Conservation (phyloP, 2,888 invertebrate genomes). For the Dendrolimus pini region DNA sequence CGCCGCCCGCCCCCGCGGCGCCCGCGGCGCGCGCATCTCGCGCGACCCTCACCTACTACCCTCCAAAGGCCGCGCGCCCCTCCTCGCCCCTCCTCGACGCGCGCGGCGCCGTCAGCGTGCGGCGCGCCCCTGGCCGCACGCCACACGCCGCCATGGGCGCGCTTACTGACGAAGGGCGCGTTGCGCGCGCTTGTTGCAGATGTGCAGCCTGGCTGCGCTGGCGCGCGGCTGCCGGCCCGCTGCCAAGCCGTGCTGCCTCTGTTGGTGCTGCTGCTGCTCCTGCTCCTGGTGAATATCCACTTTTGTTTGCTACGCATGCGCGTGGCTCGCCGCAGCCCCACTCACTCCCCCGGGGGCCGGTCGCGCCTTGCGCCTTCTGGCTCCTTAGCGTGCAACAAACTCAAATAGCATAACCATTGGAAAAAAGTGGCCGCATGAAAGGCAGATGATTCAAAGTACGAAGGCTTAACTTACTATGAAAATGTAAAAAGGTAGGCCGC, state of each 20-base stretch:
- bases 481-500: too few species aligned
- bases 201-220: conserved; percentile 71
- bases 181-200: conserved; percentile 36
- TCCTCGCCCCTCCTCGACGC: background rate
- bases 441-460: too few species aligned
- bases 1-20: conserved; percentile 11
- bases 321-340: too few species aligned
- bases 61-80: conserved; percentile 35
- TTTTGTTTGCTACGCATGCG: too few species aligned
- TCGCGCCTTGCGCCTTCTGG: too few species aligned
- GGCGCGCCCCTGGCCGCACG: background rate
- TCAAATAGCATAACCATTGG: too few species aligned
- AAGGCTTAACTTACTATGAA: too few species aligned
- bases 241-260: conserved; percentile 75
- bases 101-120: conserved; percentile 1
- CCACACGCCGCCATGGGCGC: conserved; percentile 1
- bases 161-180: conserved; percentile 6
- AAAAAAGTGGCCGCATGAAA: too few species aligned
- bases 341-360: too few species aligned
- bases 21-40: conserved; percentile 13
- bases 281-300: conserved; percentile 73
- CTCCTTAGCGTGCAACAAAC: too few species aligned
- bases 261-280: conserved; percentile 79
- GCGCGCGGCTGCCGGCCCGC: conserved; percentile 74
- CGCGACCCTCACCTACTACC: conserved; percentile 60